These are phyloP conservation scores for Periphyllus acericola DNA, from an alignment of 2,888 invertebrate species.

Conservation along the genomic window DNA sequence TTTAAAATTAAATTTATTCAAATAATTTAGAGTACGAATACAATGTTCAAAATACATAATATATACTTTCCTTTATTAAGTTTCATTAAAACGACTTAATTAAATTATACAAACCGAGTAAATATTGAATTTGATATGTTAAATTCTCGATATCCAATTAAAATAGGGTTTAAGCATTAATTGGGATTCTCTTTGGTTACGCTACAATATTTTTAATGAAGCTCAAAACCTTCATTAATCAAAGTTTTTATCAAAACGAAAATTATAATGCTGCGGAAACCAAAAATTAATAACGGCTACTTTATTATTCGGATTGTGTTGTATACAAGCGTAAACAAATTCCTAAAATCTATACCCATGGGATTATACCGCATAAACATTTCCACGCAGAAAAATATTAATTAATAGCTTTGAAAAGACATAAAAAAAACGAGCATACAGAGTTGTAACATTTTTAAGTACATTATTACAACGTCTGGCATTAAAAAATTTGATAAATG, in stretches of 20 bases:
- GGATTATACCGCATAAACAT: background rate
- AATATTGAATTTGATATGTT: background rate
- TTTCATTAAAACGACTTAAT: conserved; percentile 31
- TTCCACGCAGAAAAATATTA: conserved; percentile 1
- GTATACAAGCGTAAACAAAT: conserved; percentile 1
- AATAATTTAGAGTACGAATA: background rate
- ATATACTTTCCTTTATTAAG: background rate
- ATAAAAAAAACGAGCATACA: background rate
- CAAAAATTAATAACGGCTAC: conserved; percentile 9
- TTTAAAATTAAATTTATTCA: background rate
- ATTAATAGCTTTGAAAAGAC: background rate
- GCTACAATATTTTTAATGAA: conserved; percentile 20
- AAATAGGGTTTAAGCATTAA: conserved; percentile 9
- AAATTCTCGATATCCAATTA: conserved; percentile 28
- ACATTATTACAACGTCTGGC: background rate
- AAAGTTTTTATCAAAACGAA: background rate
- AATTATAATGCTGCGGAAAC: background rate
- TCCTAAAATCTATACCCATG: background rate
- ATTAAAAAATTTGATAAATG: too few relatives aligned
- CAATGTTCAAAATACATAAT: background rate
- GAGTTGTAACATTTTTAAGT: background rate
- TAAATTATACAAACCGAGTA: background rate
- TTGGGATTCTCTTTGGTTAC: conserved; percentile 2
- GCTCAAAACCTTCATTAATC: background rate
- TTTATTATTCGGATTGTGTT: background rate